A percentile compares a stretch with the other conserved stretches of the same genome.
Conservation (phyloP, 1,140 invertebrate genomes). For the Drosophila pectinifera region DNA sequence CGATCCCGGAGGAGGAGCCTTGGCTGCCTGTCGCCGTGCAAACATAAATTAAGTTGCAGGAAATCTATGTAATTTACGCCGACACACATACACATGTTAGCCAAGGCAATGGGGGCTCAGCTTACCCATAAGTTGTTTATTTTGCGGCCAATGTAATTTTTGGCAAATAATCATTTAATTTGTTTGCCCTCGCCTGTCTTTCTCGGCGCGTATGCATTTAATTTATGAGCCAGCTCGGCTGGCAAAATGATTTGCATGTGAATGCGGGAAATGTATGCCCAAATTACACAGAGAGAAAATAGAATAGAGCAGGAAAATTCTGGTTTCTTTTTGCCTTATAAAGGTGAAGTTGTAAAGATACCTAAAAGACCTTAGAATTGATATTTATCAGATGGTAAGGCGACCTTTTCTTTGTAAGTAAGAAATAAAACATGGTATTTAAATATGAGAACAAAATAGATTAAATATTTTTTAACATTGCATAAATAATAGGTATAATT, state of each 20-base stretch:
- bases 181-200: constrained; percentile 13
- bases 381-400: no score
- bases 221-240: constrained; percentile 38
- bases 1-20: not conserved
- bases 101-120: constrained; percentile 41
- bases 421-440: no score
- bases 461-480: no score
- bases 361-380: no score
- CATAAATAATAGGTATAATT: no score
- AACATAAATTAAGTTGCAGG: constrained; percentile 64
- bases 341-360: no score
- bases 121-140: constrained; percentile 56
- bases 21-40: constrained; percentile 19
- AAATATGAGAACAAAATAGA: no score
- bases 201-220: constrained; percentile 28
- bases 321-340: no score
- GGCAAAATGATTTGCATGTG: constrained; percentile 39
- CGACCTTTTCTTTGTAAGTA: no score
- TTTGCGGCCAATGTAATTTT: constrained; percentile 52
- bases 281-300: not conserved
- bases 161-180: constrained; percentile 68
- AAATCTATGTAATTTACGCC: constrained; percentile 74
- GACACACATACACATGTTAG: constrained; percentile 20
- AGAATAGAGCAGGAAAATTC: no score
- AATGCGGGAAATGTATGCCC: constrained; percentile 11